Evolutionary conservation across 2,113 vertebrate genomes (phyloP).

Genomic region (Nothobranchius furzeri): DNA sequence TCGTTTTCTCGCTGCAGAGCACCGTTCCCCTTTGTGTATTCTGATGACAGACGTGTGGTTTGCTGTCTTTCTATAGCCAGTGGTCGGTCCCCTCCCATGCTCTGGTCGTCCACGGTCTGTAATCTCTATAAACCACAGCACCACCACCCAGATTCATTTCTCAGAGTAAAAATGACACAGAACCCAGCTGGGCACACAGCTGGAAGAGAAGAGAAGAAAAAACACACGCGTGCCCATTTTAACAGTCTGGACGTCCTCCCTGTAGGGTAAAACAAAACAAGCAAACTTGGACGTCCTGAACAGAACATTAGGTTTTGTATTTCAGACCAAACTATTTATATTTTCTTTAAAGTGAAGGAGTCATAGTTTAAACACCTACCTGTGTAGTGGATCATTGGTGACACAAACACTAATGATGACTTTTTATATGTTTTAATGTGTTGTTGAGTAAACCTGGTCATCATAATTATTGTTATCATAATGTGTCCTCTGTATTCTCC

Average conservation of each 20-base stretch:
- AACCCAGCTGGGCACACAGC: slow-evolving; percentile 40
- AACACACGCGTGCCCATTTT: slow-evolving; percentile 11
- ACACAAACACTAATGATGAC: too few species aligned
- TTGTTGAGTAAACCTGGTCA: too few species aligned
- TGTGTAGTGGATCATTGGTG: too few species aligned
- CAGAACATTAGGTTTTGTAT: neutral
- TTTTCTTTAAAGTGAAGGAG: too few species aligned
- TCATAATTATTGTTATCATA: too few species aligned
- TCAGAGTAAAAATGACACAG: slow-evolving; percentile 47
- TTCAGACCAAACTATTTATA: neutral
- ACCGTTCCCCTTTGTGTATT: slow-evolving; percentile 24
- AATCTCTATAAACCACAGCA: slow-evolving; percentile 64
- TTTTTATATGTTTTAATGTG: too few species aligned
- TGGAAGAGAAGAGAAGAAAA: slow-evolving; percentile 11
- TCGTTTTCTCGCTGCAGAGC: neutral
- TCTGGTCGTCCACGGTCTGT: slow-evolving; percentile 55
- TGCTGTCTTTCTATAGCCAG: slow-evolving; percentile 63
- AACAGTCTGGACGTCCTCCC: slow-evolving; percentile 30
- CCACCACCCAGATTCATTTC: slow-evolving; percentile 66
- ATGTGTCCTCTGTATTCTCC: too few species aligned
- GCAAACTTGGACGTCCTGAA: neutral
- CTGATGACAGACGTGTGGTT: slow-evolving; percentile 64
- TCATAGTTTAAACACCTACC: too few species aligned
- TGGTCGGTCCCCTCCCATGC: slow-evolving; percentile 63
- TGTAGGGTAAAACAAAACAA: neutral